Conservation (phyloP, 1,140 invertebrate species). For the Pachypsylla venusta region DNA sequence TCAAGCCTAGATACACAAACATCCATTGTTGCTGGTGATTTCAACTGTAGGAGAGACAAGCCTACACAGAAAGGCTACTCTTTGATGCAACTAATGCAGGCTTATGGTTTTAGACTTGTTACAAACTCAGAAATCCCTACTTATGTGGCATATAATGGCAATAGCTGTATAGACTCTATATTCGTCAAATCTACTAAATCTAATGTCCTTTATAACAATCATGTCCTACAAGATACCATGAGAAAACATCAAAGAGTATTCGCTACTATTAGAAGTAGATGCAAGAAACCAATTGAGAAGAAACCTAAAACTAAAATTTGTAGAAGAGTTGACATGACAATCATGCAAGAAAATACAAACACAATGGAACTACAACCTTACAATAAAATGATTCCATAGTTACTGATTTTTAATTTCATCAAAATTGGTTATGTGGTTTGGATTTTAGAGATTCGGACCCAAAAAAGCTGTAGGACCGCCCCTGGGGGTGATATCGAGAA, state of each 20-base stretch:
- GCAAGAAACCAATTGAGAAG: not conserved
- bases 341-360: not conserved
- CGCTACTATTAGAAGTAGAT: not conserved
- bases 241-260: not conserved
- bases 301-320: not conserved
- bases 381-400: too few relatives aligned
- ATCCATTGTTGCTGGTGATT: not conserved
- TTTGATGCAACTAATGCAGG: not conserved
- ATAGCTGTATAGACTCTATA: not conserved
- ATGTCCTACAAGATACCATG: not conserved
- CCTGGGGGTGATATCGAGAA: too few relatives aligned
- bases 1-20: not conserved
- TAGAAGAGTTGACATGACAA: not conserved
- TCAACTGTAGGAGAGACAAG: not conserved
- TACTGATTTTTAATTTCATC: too few relatives aligned
- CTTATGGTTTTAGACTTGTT: not conserved
- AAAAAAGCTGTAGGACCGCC: too few relatives aligned
- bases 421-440: too few relatives aligned
- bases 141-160: not conserved
- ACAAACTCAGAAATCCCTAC: not conserved
- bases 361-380: not conserved
- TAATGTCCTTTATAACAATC: not conserved
- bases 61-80: not conserved
- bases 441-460: too few relatives aligned
- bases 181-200: not conserved